Evolutionary conservation across 1,140 invertebrate genomes (phyloP), one percentile per base, ranked within the genome.

Genomic region (Vanessa atalanta): DNA sequence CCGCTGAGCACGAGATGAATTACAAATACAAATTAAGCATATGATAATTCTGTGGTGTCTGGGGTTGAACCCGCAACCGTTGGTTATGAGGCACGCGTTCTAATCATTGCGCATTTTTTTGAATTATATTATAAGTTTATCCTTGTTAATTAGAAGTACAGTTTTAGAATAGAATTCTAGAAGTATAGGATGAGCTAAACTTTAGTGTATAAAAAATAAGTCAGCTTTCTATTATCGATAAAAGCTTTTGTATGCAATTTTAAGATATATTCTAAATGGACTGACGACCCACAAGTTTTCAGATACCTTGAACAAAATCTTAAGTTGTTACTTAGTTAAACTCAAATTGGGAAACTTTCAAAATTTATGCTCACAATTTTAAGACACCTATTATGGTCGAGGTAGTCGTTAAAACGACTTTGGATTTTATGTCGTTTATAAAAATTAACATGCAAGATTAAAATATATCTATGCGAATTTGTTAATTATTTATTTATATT

Each of bases 341-440:
- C 88, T 88, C 82, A 90, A 90, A 88, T 88, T 89, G 85, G 84
- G 81, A 85, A 90, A 90, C 81, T 88, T 90, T 80, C 79, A 73
- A 82, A 88, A 90, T 90, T 88, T 88, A 90, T 88, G 87, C 82
- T 79, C 79, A 82, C 84, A 88, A 82, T 88, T 90, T 85, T 84
- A 85, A 88, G 85, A 73, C 82, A 79, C 69, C 86, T 81, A 88
- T 90, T 88, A 88, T 87, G 85, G 85, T 83, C 60, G 75, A 74
- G 79, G 75, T 79, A 76, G 72, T 80, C 75, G 72, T 81, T 86
- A 86, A 84, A 87, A 78, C 79, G 84, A 23, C n/a, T 53, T 1
- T 57, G 20, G 2, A 83, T 87, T 57, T 72, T 74, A 75, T 37
- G 47, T 50, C 47, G 51, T 31, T 51, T 16, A 1, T 5, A 43